Base-by-base conservation (phyloP, 1,140 invertebrate species). In the Meteorus sp. region DNA sequence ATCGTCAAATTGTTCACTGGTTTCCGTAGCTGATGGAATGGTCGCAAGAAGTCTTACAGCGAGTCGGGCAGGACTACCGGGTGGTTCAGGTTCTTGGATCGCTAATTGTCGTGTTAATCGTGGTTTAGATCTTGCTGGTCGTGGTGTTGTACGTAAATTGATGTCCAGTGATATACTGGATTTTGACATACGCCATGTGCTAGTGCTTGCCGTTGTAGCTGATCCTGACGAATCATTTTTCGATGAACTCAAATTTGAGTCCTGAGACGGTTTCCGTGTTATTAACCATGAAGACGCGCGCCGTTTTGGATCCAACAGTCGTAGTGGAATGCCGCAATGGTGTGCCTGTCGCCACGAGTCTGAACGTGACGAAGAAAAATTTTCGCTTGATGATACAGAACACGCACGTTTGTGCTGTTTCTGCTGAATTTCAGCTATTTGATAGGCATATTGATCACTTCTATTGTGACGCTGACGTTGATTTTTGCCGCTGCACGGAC, bases 191-290 rank as follows among this genome's bases (percentile, higher is more conserved):
- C 90, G 80, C 88, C 91, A 94, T 1, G 91, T 92, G 55, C 89
- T 90, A 3, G 92, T 94, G 65, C 89, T 91, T 11, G 90, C 90
- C 0, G 91, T 93, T 0, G 91, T 92, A 0, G 85, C 88, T 0
- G 91, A 93, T 1, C 90, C 91, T 0, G 91, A 93, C 0, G 92
- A 94, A 75, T 95, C 92, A 72, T 94, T 94, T 9, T 92, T 82
- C 1, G 90, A 92, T 64, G 88, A 91, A 39, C 90, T 93, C 47
- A 94, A 74, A 74, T 93, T 94, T 0, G 92, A 94, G 69, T 95
- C 92, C 73, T 94, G 92, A 0, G 91, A 93, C 0, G 92, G 91
- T 77, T 95, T 95, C 15, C 92, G 80, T 0, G 91, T 92, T 3
- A 94, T 89, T 17, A 93, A 80, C 92, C 92, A 94, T 0, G 91